phyloP scores from a whole-genome alignment of 1,140 invertebrate species.

The Stenopsyche tienmushanensis region DNA sequence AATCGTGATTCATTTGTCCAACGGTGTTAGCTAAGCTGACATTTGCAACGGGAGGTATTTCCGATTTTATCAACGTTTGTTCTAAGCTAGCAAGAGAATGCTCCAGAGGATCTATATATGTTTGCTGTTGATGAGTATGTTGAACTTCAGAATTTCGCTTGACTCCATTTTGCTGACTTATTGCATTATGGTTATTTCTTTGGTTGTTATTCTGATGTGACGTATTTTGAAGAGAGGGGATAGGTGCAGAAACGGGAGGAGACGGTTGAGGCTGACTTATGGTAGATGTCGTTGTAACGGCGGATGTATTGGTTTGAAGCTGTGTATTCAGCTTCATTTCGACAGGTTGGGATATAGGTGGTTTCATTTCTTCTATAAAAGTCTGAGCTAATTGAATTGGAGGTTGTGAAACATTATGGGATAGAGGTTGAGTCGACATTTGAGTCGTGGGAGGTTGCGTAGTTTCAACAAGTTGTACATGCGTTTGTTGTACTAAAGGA shows the following conservation, averaged over 20 bases:
- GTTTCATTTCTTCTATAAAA: slow-evolving; percentile 7
- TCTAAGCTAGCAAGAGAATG: slow-evolving; percentile 65
- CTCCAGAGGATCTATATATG: slow-evolving; percentile 62
- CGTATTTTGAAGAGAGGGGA: slow-evolving; percentile 6
- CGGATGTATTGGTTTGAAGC: slow-evolving; percentile 26
- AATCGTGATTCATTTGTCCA: slow-evolving; percentile 39
- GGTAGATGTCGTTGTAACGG: slow-evolving; percentile 23
- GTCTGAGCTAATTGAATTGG: not conserved
- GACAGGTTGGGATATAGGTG: slow-evolving; percentile 3
- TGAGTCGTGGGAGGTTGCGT: slow-evolving; percentile 19
- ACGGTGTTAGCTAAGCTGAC: slow-evolving; percentile 47
- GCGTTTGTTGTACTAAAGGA: slow-evolving; percentile 37
- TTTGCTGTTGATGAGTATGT: slow-evolving; percentile 40
- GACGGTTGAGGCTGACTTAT: slow-evolving; percentile 32
- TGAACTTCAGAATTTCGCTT: slow-evolving; percentile 24
- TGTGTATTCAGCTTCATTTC: slow-evolving; percentile 25
- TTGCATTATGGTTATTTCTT: slow-evolving; percentile 21
- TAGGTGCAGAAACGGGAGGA: slow-evolving; percentile 13
- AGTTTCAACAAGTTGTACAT: slow-evolving; percentile 6
- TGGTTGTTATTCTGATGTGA: slow-evolving; percentile 22
- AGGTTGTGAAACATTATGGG: slow-evolving; percentile 4
- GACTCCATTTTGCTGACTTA: slow-evolving; percentile 33
- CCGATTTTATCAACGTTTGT: slow-evolving; percentile 56
- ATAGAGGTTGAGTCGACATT: not conserved
- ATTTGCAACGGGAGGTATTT: slow-evolving; percentile 52